phyloP scores from a whole-genome alignment of 2,888 invertebrate species.

The Trichacis sp. region DNA sequence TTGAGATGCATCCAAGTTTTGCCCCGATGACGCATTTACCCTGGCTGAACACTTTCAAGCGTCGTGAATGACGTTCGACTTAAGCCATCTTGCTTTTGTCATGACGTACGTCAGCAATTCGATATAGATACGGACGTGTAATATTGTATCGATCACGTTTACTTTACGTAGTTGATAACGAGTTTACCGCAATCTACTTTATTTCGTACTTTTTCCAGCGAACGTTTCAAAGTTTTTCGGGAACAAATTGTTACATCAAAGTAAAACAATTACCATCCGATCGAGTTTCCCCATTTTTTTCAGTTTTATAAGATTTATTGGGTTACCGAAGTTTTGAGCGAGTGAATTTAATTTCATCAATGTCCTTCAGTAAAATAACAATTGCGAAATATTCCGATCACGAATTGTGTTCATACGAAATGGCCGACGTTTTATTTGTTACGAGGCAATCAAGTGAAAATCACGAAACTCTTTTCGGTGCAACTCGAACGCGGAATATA shows the following conservation, averaged over 20 bases:
- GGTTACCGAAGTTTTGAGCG: neutral
- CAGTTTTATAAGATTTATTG: neutral
- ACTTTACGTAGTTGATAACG: neutral
- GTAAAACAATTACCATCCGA: no score
- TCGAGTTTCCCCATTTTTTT: no score
- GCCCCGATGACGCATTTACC: constrained; percentile 10
- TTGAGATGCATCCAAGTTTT: constrained; percentile 8
- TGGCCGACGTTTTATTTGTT: neutral
- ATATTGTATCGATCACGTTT: neutral
- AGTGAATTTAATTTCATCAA: neutral
- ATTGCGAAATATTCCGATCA: neutral
- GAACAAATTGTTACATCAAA: no score
- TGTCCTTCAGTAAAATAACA: neutral
- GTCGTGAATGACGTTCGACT: neutral
- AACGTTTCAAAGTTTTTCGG: no score
- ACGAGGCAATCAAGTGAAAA: neutral
- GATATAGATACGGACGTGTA: constrained; percentile 3
- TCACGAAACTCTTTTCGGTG: neutral
- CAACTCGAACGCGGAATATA: neutral
- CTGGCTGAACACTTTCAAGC: neutral
- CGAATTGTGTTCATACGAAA: neutral
- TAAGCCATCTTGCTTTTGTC: neutral
- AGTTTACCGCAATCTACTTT: constrained; percentile 1
- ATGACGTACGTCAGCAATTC: constrained; percentile 1
- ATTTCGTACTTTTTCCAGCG: no score